Percentiles rank a stretch among this genome's conserved stretches.
Evolutionary conservation across 2,888 invertebrate genomes (phyloP).

Genomic region (Fragum fragum): DNA sequence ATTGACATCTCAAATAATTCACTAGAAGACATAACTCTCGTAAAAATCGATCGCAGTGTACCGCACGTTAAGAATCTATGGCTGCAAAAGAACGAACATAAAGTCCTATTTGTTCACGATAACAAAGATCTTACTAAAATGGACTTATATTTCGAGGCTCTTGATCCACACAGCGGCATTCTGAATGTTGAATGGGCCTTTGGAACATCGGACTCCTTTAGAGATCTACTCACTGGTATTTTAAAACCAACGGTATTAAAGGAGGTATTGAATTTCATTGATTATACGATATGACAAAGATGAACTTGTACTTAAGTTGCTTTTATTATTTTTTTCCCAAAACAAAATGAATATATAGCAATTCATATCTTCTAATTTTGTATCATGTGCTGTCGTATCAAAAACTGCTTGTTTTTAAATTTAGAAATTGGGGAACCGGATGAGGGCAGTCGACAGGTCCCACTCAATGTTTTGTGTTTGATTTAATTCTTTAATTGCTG

Average conservation of each 20-base stretch:
- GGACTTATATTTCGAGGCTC: slow-evolving; percentile 62
- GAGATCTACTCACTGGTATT: slow-evolving; percentile 15
- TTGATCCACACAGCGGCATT: slow-evolving; percentile 72
- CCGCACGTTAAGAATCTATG: slow-evolving; percentile 67
- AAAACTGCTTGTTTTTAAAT: no score
- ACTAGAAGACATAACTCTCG: slow-evolving; percentile 44
- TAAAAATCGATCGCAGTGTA: slow-evolving; percentile 63
- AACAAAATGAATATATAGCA: no score
- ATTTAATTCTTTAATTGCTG: no score
- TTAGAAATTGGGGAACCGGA: no score
- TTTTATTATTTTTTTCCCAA: no score
- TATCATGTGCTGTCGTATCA: no score
- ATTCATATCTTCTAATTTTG: no score
- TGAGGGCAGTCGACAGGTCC: no score
- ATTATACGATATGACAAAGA: no score
- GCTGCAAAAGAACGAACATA: slow-evolving; percentile 54
- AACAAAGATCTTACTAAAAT: slow-evolving; percentile 69
- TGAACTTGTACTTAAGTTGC: no score
- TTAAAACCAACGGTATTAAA: neutral
- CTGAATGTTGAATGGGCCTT: slow-evolving; percentile 64
- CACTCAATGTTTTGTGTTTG: no score
- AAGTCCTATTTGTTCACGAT: slow-evolving; percentile 69
- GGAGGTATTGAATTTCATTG: no score
- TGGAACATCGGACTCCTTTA: slow-evolving; percentile 42
- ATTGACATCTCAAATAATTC: slow-evolving; percentile 66